Percentiles rank a stretch among this genome's conserved stretches.
Evolutionary conservation across 2,888 invertebrate genomes (phyloP).

Genomic region (Masnerella sp.): DNA sequence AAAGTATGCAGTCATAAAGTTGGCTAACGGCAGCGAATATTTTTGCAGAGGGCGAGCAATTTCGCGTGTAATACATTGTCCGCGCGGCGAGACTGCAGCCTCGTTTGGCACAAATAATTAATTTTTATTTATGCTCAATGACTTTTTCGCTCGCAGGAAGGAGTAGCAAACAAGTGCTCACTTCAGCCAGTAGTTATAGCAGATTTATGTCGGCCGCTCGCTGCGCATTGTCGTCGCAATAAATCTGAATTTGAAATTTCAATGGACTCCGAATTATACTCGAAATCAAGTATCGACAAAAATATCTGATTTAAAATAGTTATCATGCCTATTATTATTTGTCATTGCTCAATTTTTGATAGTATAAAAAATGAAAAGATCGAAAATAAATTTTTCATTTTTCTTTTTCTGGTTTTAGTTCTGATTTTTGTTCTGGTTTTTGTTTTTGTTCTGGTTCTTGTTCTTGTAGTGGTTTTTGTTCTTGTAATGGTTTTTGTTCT

Average conservation of each 20-base stretch:
- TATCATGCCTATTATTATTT: no score
- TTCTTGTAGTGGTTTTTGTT: no score
- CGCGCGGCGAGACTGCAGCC: slow-evolving; percentile 17
- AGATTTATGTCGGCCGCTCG: slow-evolving; percentile 50
- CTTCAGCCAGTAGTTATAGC: slow-evolving; percentile 43
- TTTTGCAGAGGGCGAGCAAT: slow-evolving; percentile 23
- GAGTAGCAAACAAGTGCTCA: slow-evolving; percentile 46
- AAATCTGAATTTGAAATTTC: slow-evolving; percentile 53
- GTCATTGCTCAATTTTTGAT: no score
- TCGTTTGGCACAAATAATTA: slow-evolving; percentile 53
- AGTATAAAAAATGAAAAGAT: no score
- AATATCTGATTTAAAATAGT: slow-evolving; percentile 46
- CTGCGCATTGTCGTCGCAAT: slow-evolving; percentile 40
- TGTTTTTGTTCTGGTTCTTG: no score
- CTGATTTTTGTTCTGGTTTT: no score
- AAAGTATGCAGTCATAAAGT: slow-evolving; percentile 30
- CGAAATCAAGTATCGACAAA: slow-evolving; percentile 44
- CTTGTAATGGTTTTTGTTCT: no score
- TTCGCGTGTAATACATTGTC: slow-evolving; percentile 37
- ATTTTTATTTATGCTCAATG: slow-evolving; percentile 52
- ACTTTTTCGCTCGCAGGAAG: slow-evolving; percentile 30
- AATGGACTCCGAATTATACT: slow-evolving; percentile 45
- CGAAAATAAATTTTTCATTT: no score
- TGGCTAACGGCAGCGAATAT: slow-evolving; percentile 17
- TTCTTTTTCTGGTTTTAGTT: no score